Conservation (phyloP, 2,113 vertebrate species). For the Protobothrops flavoviridis region DNA sequence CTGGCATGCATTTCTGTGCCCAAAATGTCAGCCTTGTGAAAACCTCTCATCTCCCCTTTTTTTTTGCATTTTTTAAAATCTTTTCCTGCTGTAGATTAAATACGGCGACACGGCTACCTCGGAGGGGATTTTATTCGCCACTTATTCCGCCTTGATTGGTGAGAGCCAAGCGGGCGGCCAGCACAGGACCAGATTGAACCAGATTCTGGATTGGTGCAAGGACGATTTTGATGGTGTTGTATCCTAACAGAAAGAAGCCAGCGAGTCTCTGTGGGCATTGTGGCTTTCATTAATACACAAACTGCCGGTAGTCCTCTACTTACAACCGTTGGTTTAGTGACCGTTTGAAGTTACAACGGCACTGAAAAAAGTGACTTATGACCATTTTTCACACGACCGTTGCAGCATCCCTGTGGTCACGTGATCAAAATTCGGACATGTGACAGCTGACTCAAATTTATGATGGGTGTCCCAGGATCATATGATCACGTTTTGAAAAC, state of each 20-base stretch:
- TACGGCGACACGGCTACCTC: constrained; percentile 98
- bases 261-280: too few species aligned
- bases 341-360: background rate
- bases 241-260: constrained; percentile 74
- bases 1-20: background rate
- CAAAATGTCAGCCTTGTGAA: background rate
- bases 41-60: background rate
- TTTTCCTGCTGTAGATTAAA: constrained; percentile 79
- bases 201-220: constrained; percentile 96
- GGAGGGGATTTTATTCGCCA: constrained; percentile 96
- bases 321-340: background rate
- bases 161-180: constrained; percentile 97
- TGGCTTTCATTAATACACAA: background rate
- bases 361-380: background rate
- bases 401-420: background rate
- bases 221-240: constrained; percentile 93
- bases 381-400: background rate
- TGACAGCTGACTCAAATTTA: background rate
- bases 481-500: background rate
- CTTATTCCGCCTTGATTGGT: constrained; percentile 95
- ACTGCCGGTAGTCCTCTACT: background rate
- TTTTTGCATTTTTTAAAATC: background rate
- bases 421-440: background rate
- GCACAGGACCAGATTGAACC: constrained; percentile 90
- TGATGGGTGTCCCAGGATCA: too few species aligned